Percentiles rank a stretch among this genome's conserved stretches.
phyloP scores from a whole-genome alignment of 1,140 invertebrate genomes.

The Lucilia sericata region DNA sequence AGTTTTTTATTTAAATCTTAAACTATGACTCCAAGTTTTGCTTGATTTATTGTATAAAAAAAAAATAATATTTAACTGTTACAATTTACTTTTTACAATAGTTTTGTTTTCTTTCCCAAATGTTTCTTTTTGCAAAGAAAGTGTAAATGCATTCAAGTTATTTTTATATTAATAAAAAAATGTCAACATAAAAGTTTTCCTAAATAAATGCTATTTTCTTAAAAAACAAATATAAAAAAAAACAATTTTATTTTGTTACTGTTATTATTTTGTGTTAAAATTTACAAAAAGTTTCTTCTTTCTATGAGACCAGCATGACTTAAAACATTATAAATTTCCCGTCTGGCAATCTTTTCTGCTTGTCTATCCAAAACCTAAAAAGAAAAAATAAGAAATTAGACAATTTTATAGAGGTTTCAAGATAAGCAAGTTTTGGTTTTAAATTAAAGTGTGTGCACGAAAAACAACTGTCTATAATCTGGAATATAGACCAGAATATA shows the following conservation, averaged over 20 bases:
- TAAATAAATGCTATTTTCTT: constrained; percentile 39
- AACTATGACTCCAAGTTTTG: constrained; percentile 38
- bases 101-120: background rate
- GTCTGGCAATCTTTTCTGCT: constrained; percentile 71
- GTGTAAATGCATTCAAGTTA: background rate
- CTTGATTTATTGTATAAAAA: constrained; percentile 22
- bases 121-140: background rate
- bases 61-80: background rate
- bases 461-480: too few species aligned
- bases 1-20: background rate
- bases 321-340: constrained; percentile 73
- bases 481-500: too few species aligned
- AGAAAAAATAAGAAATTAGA: background rate
- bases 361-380: constrained; percentile 71
- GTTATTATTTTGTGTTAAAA: background rate
- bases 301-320: constrained; percentile 73
- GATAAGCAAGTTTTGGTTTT: too few species aligned
- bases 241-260: background rate
- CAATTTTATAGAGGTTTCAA: too few species aligned
- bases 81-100: background rate
- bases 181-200: background rate
- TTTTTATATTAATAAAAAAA: background rate
- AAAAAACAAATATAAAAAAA: constrained; percentile 11
- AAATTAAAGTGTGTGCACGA: too few species aligned
- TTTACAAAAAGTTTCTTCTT: constrained; percentile 54